A percentile compares a stretch with the other conserved stretches of the same genome.
Conservation (phyloP, 1,140 invertebrate genomes). For the Holcopasites calliopsidis region DNA sequence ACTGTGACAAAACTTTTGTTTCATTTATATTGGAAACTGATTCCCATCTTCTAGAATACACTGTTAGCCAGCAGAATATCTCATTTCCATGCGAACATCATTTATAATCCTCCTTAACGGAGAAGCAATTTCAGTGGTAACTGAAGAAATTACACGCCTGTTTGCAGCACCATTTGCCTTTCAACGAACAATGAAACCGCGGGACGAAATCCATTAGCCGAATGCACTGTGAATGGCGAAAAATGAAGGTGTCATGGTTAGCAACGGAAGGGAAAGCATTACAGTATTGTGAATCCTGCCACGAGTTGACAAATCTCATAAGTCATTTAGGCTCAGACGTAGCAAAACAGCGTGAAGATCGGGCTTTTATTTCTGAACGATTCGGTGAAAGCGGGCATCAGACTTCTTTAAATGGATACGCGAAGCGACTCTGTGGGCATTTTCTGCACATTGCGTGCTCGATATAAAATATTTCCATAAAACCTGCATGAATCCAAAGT, state of each 20-base stretch:
- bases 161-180: neutral
- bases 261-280: neutral
- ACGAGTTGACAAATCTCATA: neutral
- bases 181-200: neutral
- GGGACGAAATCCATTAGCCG: conserved; percentile 5
- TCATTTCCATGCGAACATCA: neutral
- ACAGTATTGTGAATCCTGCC: neutral
- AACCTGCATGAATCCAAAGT: no score
- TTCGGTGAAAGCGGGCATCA: neutral
- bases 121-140: neutral
- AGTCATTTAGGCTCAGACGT: neutral
- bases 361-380: neutral
- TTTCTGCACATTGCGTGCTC: no score
- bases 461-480: no score
- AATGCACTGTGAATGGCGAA: conserved; percentile 6
- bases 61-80: neutral
- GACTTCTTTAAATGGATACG: no score
- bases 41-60: neutral
- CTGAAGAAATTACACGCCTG: neutral
- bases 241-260: neutral
- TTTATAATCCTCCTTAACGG: neutral
- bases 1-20: no score
- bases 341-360: neutral
- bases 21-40: no score
- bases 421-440: no score